Evolutionary conservation across 2,113 vertebrate genomes (phyloP).

Genomic region (Bungarus multicinctus): DNA sequence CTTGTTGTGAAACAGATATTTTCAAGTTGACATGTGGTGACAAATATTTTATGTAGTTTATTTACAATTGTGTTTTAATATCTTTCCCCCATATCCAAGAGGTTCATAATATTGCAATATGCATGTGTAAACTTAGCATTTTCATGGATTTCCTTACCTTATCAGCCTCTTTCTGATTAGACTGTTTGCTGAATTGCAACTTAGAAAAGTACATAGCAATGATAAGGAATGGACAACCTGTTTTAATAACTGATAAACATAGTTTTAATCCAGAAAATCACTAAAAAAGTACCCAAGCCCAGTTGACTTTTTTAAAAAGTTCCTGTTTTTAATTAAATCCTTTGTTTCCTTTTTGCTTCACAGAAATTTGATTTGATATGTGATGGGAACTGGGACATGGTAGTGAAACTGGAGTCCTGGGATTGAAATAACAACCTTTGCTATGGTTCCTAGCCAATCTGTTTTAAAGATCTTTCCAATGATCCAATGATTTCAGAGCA

Average conservation of each 20-base stretch:
- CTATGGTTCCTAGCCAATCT: background rate
- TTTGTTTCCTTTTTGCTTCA: background rate
- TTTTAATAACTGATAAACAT: background rate
- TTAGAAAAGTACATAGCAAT: background rate
- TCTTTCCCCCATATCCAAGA: background rate
- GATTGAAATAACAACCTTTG: background rate
- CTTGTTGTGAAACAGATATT: constrained; percentile 15
- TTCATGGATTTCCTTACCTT: background rate
- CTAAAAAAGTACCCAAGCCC: background rate
- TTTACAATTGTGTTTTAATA: constrained; percentile 18
- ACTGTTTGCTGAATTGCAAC: background rate
- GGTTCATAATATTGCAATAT: background rate
- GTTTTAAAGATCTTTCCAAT: background rate
- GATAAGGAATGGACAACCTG: background rate
- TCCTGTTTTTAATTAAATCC: background rate
- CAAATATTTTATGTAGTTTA: constrained; percentile 1
- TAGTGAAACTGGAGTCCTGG: background rate
- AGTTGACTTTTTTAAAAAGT: background rate
- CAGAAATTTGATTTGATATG: background rate
- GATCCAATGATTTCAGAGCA: background rate
- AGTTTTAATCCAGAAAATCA: background rate
- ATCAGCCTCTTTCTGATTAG: background rate
- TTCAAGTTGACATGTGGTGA: constrained; percentile 11
- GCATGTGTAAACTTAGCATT: background rate
- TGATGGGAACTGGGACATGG: background rate